A percentile compares a stretch with the other conserved stretches of the same genome.
These are phyloP conservation scores for Psittacula derbiana DNA, from an alignment of 2,797 vertebrate species.

Conservation along the genomic window DNA sequence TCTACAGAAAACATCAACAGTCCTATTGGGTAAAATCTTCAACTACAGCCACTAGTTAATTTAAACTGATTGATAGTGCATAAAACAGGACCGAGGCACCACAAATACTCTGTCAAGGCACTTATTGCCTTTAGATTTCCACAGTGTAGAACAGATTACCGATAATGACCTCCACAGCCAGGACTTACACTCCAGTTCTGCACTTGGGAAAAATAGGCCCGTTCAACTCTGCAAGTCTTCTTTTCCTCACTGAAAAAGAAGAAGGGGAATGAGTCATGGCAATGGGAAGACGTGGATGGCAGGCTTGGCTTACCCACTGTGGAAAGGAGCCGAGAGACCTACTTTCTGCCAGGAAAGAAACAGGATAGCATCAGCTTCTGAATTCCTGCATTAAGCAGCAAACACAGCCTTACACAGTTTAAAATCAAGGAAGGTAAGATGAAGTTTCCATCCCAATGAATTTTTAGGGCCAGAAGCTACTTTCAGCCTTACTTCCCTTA, in stretches of 20 bases:
- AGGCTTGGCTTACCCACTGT: neutral
- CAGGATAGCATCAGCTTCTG: neutral
- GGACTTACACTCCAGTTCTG: conserved; percentile 89
- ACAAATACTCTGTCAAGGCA: conserved; percentile 67
- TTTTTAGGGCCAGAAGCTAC: neutral
- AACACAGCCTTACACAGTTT: neutral
- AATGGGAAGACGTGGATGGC: accelerated
- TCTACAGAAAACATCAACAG: conserved; percentile 69
- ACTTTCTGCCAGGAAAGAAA: neutral
- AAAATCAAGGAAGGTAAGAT: neutral
- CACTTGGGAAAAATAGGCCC: conserved; percentile 96
- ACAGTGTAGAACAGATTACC: conserved; percentile 43
- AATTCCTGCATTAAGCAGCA: neutral
- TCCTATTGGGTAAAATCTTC: conserved; percentile 67
- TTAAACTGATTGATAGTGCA: conserved; percentile 73
- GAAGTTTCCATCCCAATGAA: neutral
- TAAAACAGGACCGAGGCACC: conserved; percentile 74
- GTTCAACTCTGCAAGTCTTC: conserved; percentile 87
- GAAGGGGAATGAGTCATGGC: neutral
- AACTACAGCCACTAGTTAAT: conserved; percentile 72
- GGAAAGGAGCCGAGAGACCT: neutral
- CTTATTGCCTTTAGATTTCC: conserved; percentile 61
- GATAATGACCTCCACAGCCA: neutral
- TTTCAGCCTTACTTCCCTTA: neutral
- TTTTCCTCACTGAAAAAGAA: conserved; percentile 91